Evolutionary conservation across 2,888 invertebrate genomes (phyloP).

Genomic region (Diadegma fenestrale): DNA sequence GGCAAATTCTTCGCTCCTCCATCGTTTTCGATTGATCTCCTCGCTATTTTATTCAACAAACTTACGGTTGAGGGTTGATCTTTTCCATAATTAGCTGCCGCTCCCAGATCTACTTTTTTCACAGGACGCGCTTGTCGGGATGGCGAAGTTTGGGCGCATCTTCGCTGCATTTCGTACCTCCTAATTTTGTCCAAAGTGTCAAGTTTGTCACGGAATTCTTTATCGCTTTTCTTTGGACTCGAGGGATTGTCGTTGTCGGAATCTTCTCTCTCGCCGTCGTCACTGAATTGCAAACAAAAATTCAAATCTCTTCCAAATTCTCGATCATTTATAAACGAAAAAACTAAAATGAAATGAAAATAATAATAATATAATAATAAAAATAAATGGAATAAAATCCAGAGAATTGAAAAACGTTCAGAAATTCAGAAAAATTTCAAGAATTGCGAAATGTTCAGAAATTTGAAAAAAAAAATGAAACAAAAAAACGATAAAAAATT

Average conservation of each 20-base stretch:
- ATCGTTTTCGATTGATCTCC: neutral
- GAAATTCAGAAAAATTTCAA: too few relatives aligned
- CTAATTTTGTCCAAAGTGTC: conserved; percentile 80
- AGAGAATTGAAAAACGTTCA: too few relatives aligned
- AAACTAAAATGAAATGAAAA: too few relatives aligned
- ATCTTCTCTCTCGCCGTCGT: conserved; percentile 89
- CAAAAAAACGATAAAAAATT: neutral
- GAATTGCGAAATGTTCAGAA: too few relatives aligned
- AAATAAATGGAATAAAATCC: too few relatives aligned
- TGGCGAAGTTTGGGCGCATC: conserved; percentile 82
- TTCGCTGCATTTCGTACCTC: conserved; percentile 83
- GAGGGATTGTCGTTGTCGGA: conserved; percentile 88
- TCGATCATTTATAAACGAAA: neutral
- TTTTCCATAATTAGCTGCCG: conserved; percentile 90
- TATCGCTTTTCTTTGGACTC: conserved; percentile 84
- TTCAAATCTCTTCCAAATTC: neutral
- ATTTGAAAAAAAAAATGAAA: neutral
- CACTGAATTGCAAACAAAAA: conserved; percentile 76
- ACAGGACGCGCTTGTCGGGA: conserved; percentile 83
- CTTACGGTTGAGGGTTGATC: conserved; percentile 78
- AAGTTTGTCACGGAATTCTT: conserved; percentile 86
- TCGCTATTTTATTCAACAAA: neutral
- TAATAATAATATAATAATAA: too few relatives aligned
- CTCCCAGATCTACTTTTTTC: conserved; percentile 88
- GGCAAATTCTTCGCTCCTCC: neutral